phyloP scores from a whole-genome alignment of 2,113 vertebrate genomes.

The Bubo blakistoni region DNA sequence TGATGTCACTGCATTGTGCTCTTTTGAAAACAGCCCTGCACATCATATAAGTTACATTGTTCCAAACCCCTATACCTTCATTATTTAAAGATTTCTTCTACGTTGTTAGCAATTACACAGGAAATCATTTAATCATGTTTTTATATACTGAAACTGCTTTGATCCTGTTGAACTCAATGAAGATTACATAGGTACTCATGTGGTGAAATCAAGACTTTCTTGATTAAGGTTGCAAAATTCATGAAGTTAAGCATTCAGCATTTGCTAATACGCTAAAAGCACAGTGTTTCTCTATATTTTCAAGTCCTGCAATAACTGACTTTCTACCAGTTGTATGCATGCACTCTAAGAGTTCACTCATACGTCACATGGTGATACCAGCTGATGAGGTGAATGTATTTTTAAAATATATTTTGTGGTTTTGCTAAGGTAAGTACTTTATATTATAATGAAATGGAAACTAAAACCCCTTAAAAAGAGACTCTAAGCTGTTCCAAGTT shows the following conservation, averaged over 20 bases:
- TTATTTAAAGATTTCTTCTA: background rate
- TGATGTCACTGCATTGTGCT: background rate
- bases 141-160: background rate
- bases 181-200: background rate
- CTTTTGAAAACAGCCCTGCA: background rate
- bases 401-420: background rate
- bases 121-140: background rate
- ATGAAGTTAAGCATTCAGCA: background rate
- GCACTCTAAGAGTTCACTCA: background rate
- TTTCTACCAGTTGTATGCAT: background rate
- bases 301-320: background rate
- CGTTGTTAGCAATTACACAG: background rate
- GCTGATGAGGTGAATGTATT: background rate
- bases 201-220: background rate
- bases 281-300: background rate
- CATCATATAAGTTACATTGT: background rate
- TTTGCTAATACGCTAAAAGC: background rate
- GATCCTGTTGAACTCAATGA: background rate
- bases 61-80: background rate
- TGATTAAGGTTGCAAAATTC: background rate
- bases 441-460: background rate
- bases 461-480: background rate
- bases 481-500: background rate
- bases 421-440: background rate
- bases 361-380: background rate